Evolutionary conservation across 1,140 invertebrate genomes (phyloP), one percentile per base, ranked within the genome.

Genomic region (Drosophila simulans): DNA sequence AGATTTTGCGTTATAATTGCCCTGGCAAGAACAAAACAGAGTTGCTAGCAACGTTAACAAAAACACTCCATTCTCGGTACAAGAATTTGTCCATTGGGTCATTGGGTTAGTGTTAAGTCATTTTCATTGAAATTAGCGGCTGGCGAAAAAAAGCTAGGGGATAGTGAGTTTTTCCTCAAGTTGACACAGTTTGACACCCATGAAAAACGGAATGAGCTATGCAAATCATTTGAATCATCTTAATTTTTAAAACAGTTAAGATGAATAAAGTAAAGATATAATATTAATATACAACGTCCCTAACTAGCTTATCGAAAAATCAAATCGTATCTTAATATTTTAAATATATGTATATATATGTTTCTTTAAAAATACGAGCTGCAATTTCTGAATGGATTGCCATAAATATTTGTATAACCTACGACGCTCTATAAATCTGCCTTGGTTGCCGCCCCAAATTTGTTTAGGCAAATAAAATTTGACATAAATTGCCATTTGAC

Each of bases 1-100:
- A 74, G 84, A 83, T 83, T 89, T 89, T 89, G 82, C 88, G 85
- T 89, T 89, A 89, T 89, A 90, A 90, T 90, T 90, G 90, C 89
- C 89, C 77, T 81, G 63, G 62, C 84, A 69, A 81, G 51, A 80
- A 79, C 52, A 56, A 69, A 80, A 59, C 75, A 83, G 74, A 83
- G 77, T 60, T 55, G 82, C 55, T 63, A 66, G 53, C 59, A 68
- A 62, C 54, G 46, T 20, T 48, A 51, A 37, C 78, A 60, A 48
- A 68, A 77, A 71, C 64, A 62, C 48, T 83, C 68, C 74, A 62
- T 69, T 84, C 78, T 77, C 39, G 70, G 85, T 75, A 89, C 70
- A 78, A 85, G 77, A 85, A 89, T 88, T 89, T 89, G 84, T 80
- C 80, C 75, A 89, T 89, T 89, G 80, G 84, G 84, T 89, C 84